Evolutionary conservation across 2,797 vertebrate species (phyloP).

Genomic region (Micropoecilia bifurca): DNA sequence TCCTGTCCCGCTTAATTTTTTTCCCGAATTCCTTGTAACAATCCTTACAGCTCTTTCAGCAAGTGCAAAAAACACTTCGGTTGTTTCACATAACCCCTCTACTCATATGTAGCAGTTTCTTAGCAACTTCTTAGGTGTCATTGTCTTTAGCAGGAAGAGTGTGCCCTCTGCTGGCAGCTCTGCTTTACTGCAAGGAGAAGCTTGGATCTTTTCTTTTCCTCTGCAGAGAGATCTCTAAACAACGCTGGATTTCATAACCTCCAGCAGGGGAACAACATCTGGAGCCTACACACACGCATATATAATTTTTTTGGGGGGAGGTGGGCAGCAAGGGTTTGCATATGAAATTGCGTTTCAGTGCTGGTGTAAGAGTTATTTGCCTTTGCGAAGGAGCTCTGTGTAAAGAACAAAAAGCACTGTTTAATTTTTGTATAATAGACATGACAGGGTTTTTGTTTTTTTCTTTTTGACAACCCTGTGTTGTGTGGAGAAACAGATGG

Average conservation of each 20-base stretch:
- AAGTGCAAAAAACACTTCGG: slow-evolving; percentile 53
- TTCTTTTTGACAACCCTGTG: slow-evolving; percentile 39
- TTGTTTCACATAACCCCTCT: slow-evolving; percentile 37
- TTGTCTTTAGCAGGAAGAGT: slow-evolving; percentile 28
- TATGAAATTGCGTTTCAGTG: slow-evolving; percentile 64
- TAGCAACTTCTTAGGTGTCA: slow-evolving; percentile 16
- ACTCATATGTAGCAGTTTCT: slow-evolving; percentile 70
- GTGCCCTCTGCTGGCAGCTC: slow-evolving; percentile 53
- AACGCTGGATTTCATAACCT: slow-evolving; percentile 45
- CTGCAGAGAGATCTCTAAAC: slow-evolving; percentile 49
- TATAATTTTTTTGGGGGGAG: not conserved
- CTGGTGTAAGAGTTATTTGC: slow-evolving; percentile 62
- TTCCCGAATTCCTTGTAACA: slow-evolving; percentile 28
- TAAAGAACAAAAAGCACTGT: slow-evolving; percentile 63
- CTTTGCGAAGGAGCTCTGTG: slow-evolving; percentile 61
- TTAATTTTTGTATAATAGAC: slow-evolving; percentile 66
- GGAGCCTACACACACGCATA: slow-evolving; percentile 33
- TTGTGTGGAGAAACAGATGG: slow-evolving; percentile 46
- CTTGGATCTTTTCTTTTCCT: slow-evolving; percentile 22
- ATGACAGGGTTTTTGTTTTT: slow-evolving; percentile 25
- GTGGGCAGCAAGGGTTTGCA: not conserved
- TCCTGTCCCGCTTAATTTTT: slow-evolving; percentile 90
- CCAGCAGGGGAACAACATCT: not conserved
- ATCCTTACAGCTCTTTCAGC: slow-evolving; percentile 42
- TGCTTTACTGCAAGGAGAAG: slow-evolving; percentile 37